Evolutionary conservation across 2,888 invertebrate species (phyloP), one percentile per base, ranked within the genome.

Genomic region (Agrotis exclamationis): DNA sequence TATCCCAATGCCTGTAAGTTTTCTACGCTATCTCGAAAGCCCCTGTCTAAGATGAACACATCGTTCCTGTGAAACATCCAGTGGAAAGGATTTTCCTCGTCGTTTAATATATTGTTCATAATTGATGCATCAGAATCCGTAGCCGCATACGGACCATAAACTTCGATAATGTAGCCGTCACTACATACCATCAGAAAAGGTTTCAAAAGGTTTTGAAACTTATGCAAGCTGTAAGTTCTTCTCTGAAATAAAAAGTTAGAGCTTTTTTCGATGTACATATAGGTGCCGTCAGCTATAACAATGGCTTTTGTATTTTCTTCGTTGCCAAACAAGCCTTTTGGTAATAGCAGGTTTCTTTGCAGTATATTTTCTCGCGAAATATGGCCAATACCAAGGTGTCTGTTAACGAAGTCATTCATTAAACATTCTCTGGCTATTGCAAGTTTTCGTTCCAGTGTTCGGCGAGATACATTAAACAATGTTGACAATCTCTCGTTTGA

Each of bases 401-500:
- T 28, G 33, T 22, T n/a, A 39, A 57, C 57, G 33, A 57, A 57
- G 28, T 57, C 39, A 18, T n/a, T 20, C n/a, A 24, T 33, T 45
- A 45, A 44, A 45, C 33, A 57, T 45, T 59, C 45, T 33, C 57
- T 57, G 7, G 20, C 57, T 33, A 57, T 39, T 57, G 6, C n/a
- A 33, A 57, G 33, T 33, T 33, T 28, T 33, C n/a, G 33, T 57
- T 57, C 57, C 33, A 57, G 57, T 33, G 28, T 57, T 64, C 45
- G 53, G 45, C 64, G 64, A 44, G 64, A 54, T 48, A 57, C 44
- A 20, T 44, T 44, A n/a, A 66, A 66, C 33, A 66, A 48, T 45
- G 33, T 66, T 44, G 66, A 22, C 51, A 68, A 53, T 60, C 68
- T 28, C 47, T 68, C 68, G 28, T 68, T 60, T 39, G 59, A 33